Base-by-base conservation (phyloP, 2,113 vertebrate species). In the Cottus gobio region DNA sequence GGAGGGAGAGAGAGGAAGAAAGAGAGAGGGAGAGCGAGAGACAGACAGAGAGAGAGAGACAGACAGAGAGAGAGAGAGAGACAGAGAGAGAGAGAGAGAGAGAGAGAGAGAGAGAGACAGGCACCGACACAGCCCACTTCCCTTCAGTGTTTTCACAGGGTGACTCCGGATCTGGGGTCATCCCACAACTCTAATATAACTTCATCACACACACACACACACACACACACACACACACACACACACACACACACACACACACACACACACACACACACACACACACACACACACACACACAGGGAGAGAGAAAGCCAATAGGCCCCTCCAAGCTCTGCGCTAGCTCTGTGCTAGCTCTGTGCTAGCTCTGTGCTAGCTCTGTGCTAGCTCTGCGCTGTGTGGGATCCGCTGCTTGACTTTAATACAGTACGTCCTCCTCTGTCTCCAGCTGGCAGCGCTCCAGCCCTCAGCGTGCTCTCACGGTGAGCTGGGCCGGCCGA, bases 131-230 rank as follows among this genome's bases (percentile, higher is more conserved):
- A 63, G 61, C 69, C 48, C 62, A 75, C 63, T 91, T 91, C 87
- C 85, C 69, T 71, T 80, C 30, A 89, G 26, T 92, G 87, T 90
- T 87, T 82, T 80, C 54, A 52, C 72, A 69, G 70, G 74, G 66
- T 68, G 36, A 62, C 48, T 54, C 16, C 54, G 54, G 64, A 57
- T 76, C 39, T 10, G 4, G 48, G 57, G 26, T 64, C 46, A 71
- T 67, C 52, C 64, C 61, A 65, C 50, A 64, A 48, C 42, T 63
- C 48, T 52, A 20, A 46, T 56, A 42, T 46, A 73, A 64, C 20
- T 67, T 61, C 15, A 68, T 30, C 18, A 24, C 5, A 26, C 37
- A 37, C 26, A 26, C 58, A 36, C 30, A 24, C 60, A 31, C 9
- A 26, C 37, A 37, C 26, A 20, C 58, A 36, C 30, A 24, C 60